Evolutionary conservation across 2,797 vertebrate genomes (phyloP).

Genomic region (Oryzias sinensis): DNA sequence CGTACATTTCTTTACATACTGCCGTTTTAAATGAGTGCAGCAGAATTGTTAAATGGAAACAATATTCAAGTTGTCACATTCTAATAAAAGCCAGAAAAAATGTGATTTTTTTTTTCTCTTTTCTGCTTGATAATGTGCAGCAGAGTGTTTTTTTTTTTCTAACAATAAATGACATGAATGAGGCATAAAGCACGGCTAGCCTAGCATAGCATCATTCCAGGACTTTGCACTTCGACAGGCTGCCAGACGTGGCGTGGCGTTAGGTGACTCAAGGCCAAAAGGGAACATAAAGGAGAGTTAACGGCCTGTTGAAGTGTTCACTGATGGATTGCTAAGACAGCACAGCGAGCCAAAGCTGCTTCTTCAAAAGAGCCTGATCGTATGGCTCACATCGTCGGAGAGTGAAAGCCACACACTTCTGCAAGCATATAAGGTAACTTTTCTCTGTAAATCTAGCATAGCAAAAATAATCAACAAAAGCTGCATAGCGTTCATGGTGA

Average conservation of each 20-base stretch:
- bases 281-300: slow-evolving; percentile 74
- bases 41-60: no score
- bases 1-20: no score
- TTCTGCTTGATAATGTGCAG: no score
- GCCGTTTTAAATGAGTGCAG: no score
- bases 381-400: slow-evolving; percentile 5
- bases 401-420: not conserved
- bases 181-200: slow-evolving; percentile 66
- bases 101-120: no score
- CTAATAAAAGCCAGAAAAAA: no score
- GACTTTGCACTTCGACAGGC: slow-evolving; percentile 46
- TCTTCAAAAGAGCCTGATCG: slow-evolving; percentile 34
- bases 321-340: slow-evolving; percentile 70
- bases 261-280: slow-evolving; percentile 73
- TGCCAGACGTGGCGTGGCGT: slow-evolving; percentile 64
- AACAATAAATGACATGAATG: slow-evolving; percentile 36
- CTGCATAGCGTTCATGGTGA: no score
- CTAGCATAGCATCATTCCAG: slow-evolving; percentile 43
- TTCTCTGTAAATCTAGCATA: no score
- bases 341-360: slow-evolving; percentile 54
- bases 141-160: no score
- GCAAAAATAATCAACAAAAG: no score
- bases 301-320: slow-evolving; percentile 70
- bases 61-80: no score
- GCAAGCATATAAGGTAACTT: no score